phyloP scores from a whole-genome alignment of 1,140 invertebrate species.

The Philotrypesis tridentata region DNA sequence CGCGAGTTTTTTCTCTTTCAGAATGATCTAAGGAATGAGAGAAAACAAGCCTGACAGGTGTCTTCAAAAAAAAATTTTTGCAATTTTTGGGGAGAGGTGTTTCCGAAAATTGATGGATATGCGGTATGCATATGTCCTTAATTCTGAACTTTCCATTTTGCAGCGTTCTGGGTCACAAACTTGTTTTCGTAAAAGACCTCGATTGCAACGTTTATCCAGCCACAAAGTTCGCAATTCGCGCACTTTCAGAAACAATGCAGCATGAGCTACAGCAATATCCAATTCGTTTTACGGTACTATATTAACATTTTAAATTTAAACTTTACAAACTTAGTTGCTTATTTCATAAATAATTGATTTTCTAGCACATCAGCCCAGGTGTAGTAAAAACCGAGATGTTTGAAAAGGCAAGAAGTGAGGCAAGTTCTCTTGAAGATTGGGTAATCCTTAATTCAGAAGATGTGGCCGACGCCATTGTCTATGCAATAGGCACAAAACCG shows the following conservation, averaged over 20 bases:
- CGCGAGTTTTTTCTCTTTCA: too few relatives aligned
- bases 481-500: slow-evolving; percentile 7
- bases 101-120: too few relatives aligned
- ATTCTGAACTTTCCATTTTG: background rate
- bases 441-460: slow-evolving; percentile 16
- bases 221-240: slow-evolving; percentile 27
- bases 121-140: too few relatives aligned
- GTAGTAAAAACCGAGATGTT: slow-evolving; percentile 23
- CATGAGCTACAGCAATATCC: too few relatives aligned
- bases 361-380: slow-evolving; percentile 37
- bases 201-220: slow-evolving; percentile 20
- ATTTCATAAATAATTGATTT: background rate
- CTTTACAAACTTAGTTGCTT: background rate
- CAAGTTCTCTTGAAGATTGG: background rate
- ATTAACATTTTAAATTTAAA: too few relatives aligned
- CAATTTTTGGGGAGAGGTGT: too few relatives aligned
- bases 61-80: too few relatives aligned
- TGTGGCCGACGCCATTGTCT: background rate
- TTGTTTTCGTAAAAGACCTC: background rate
- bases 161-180: slow-evolving; percentile 20
- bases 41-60: too few relatives aligned
- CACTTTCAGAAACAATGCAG: slow-evolving; percentile 17
- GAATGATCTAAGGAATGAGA: too few relatives aligned
- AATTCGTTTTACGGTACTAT: slow-evolving; percentile 31
- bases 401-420: background rate